phyloP scores from a whole-genome alignment of 1,140 invertebrate species.

The Drosophila aff. region DNA sequence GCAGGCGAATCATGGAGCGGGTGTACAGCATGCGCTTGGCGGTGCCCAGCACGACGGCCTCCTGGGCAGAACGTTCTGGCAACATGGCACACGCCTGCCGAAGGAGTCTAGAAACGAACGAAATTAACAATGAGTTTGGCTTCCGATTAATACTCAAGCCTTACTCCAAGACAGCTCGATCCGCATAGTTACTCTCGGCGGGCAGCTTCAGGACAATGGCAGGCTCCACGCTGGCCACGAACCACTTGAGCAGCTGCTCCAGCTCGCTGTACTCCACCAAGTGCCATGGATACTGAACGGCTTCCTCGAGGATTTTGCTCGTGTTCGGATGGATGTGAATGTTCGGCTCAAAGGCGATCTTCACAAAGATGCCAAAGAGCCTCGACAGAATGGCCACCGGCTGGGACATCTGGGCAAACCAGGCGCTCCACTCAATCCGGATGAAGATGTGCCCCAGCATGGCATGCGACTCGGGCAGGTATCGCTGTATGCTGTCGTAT shows the following conservation, averaged over 20 bases:
- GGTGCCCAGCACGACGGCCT: constrained; percentile 45
- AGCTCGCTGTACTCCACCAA: constrained; percentile 88
- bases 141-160: background rate
- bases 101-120: constrained; percentile 47
- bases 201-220: constrained; percentile 87
- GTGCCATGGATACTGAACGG: constrained; percentile 90
- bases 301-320: constrained; percentile 87
- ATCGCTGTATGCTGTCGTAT: constrained; percentile 87
- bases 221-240: constrained; percentile 91
- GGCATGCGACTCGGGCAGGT: constrained; percentile 89
- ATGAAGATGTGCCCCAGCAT: constrained; percentile 91
- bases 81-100: constrained; percentile 69
- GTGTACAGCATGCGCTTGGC: constrained; percentile 79
- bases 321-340: constrained; percentile 86
- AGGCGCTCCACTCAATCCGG: constrained; percentile 82
- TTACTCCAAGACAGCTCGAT: constrained; percentile 85
- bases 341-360: constrained; percentile 90
- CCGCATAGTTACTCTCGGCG: constrained; percentile 82
- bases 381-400: constrained; percentile 52
- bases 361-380: constrained; percentile 88
- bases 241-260: constrained; percentile 91
- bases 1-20: constrained; percentile 63
- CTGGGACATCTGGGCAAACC: constrained; percentile 84
- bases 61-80: constrained; percentile 51
- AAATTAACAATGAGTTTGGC: background rate